A percentile compares a stretch with the other conserved stretches of the same genome.
Conservation (phyloP, 2,113 vertebrate genomes). For the Caretta caretta region DNA sequence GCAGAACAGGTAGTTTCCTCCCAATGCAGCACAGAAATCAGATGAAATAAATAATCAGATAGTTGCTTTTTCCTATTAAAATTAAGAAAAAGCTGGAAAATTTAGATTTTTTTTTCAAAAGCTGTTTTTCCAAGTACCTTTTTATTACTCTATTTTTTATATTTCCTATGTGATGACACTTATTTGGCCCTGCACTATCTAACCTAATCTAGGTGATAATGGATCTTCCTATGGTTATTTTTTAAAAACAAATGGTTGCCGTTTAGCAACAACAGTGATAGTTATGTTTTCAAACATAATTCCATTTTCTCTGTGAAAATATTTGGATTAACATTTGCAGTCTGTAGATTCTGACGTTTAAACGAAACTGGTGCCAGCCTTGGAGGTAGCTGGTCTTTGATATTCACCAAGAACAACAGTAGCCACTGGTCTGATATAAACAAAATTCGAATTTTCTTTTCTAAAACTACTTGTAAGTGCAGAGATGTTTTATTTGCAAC, state of each 20-base stretch:
- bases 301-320: slow-evolving; percentile 3
- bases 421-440: neutral
- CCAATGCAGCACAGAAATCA: neutral
- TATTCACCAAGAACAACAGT: neutral
- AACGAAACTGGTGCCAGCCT: neutral
- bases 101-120: slow-evolving; percentile 8
- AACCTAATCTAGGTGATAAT: slow-evolving; percentile 69
- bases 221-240: slow-evolving; percentile 50
- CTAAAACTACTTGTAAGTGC: neutral
- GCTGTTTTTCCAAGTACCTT: neutral
- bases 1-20: neutral
- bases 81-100: neutral
- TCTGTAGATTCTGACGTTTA: neutral
- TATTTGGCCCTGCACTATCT: slow-evolving; percentile 38
- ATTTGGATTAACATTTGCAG: neutral
- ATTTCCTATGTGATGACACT: slow-evolving; percentile 56
- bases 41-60: neutral
- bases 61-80: neutral
- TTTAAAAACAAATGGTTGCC: slow-evolving; percentile 48
- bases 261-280: slow-evolving; percentile 41
- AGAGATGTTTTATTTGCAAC: neutral
- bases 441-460: neutral
- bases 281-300: slow-evolving; percentile 11
- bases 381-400: neutral
- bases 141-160: slow-evolving; percentile 23